Percentiles rank a stretch among this genome's conserved stretches.
Conservation (phyloP, 2,113 vertebrate species). For the Microcebus griseorufus region DNA sequence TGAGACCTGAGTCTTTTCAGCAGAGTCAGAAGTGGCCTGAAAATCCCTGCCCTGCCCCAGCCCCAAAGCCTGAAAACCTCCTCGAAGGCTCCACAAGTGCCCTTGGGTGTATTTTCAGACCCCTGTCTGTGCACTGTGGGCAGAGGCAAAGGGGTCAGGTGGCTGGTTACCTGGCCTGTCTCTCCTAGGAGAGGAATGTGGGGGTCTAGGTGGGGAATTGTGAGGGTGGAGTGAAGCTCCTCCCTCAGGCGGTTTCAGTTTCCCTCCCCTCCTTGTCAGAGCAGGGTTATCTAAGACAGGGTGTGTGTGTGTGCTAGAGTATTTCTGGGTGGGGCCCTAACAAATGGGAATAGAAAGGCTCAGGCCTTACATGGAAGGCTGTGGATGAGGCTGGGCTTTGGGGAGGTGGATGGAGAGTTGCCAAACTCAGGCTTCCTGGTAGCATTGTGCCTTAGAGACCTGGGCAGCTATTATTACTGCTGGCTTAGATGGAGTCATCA, state of each 20-base stretch:
- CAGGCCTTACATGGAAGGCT: neutral
- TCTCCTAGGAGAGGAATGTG: neutral
- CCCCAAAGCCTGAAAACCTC: neutral
- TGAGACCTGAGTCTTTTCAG: neutral
- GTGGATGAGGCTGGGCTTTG: neutral
- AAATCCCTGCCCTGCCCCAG: neutral
- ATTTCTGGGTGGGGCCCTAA: neutral
- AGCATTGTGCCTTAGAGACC: neutral
- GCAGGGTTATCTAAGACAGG: neutral
- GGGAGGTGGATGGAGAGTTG: neutral
- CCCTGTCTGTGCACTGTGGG: neutral
- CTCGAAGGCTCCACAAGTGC: slow-evolving; percentile 37
- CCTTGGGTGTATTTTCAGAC: neutral
- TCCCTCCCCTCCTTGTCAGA: neutral
- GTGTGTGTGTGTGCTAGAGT: neutral
- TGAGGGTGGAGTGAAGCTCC: neutral
- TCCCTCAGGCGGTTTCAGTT: slow-evolving; percentile 6
- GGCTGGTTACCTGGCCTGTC: neutral
- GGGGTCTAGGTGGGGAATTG: neutral
- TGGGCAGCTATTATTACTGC: neutral
- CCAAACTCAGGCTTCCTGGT: neutral
- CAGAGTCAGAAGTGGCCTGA: neutral
- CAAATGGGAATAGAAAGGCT: neutral
- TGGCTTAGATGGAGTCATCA: neutral
- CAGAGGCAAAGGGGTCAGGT: neutral